These are phyloP conservation scores for Rhagoletis pomonella DNA, from an alignment of 1,140 invertebrate species.

Conservation along the genomic window DNA sequence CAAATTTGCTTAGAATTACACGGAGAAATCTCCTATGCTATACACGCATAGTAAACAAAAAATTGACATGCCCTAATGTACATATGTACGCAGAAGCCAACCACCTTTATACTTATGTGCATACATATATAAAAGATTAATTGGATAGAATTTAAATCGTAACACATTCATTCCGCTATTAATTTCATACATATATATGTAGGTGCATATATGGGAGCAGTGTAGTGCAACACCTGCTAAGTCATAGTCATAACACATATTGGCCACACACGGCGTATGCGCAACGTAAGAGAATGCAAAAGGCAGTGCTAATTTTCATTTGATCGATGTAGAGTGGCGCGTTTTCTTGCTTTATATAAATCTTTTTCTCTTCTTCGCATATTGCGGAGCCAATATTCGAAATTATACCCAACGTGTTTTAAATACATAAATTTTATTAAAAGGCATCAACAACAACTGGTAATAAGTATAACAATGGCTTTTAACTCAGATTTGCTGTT, in stretches of 20 bases:
- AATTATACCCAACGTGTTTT: too few relatives aligned
- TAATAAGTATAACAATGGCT: too few relatives aligned
- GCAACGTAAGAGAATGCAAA: not conserved
- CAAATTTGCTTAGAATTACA: too few relatives aligned
- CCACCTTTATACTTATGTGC: not conserved
- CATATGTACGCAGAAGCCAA: too few relatives aligned
- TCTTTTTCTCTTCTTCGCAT: not conserved
- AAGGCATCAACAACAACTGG: too few relatives aligned
- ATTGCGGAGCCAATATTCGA: too few relatives aligned
- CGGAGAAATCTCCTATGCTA: too few relatives aligned
- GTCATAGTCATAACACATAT: not conserved
- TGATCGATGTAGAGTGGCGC: not conserved
- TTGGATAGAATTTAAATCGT: conserved; percentile 34
- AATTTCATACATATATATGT: not conserved
- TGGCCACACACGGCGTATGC: not conserved
- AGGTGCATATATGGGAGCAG: not conserved
- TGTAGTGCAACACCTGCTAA: conserved; percentile 5
- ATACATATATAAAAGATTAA: conserved; percentile 18
- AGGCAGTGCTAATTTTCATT: not conserved
- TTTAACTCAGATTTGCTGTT: too few relatives aligned
- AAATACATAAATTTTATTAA: too few relatives aligned
- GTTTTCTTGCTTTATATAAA: not conserved
- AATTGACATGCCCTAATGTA: not conserved
- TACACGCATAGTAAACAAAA: not conserved
- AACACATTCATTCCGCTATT: not conserved